Base-by-base conservation (phyloP, 2,113 vertebrate genomes). In the Corythoichthys haematopterus region DNA sequence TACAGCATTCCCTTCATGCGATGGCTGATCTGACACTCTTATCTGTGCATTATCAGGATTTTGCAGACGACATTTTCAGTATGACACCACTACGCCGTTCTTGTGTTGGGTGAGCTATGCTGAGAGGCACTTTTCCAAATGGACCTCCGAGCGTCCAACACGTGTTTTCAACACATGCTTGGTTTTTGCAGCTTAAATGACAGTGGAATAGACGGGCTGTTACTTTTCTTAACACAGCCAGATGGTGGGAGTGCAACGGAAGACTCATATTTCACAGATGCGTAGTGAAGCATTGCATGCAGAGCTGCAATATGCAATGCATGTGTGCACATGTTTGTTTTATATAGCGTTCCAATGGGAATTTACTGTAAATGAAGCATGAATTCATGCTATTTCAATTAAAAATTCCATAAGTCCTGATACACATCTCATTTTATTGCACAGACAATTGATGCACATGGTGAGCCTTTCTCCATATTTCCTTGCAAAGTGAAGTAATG, bases 121-220 rank as follows among this genome's bases (percentile, higher is more conserved):
- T 45, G 59, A 38, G 14, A 67, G 78, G 68, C 74, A 33, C 48
- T 62, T 68, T 84, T 82, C 76, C 75, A 78, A 76, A 71, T 43
- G 52, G 75, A 50, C 70, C 53, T 67, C 5, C 58, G 60, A 80
- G 82, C 60, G 73, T 85, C 80, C 82, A 80, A 85, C 71, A 84
- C 77, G 85, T 83, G 62, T 68, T 91, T 89, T 90, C 82, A 89
- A 82, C 90, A 89, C 85, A 76, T 79, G 79, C 79, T 80, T 79
- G 83, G 77, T 81, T 79, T 78, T 87, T 81, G 74, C 84, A 89
- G 83, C 85, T 90, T 91, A 88, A 89, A 87, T 86, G 84, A 82
- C 79, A 80, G 77, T 60, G 53, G 78, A 81, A 79, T 71, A 74
- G 73, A 58, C 66, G 77, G 75, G 75, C 74, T 70, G 77, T 82